Evolutionary conservation across 2,797 vertebrate genomes (phyloP).

Genomic region (Oreochromis mossambicus): DNA sequence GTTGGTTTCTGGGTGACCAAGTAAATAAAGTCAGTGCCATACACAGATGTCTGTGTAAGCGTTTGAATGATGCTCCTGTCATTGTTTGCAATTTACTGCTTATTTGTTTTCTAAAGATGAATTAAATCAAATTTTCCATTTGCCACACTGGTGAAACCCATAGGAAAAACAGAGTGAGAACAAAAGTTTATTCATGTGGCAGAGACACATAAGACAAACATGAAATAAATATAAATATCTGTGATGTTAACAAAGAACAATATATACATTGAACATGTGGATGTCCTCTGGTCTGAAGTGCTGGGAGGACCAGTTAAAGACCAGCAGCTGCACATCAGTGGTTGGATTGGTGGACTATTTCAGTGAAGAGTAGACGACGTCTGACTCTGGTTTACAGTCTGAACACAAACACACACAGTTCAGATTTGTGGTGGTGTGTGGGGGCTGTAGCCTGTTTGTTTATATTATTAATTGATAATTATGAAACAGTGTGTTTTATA

Average conservation of each 20-base stretch:
- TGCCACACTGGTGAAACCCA: background rate
- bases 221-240: background rate
- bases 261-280: background rate
- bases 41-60: no score
- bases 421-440: background rate
- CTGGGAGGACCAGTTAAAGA: fast-evolving
- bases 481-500: background rate
- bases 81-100: no score
- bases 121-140: background rate
- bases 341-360: background rate
- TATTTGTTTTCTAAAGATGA: no score
- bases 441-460: background rate
- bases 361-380: fast-evolving
- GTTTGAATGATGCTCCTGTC: no score
- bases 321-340: fast-evolving
- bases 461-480: background rate
- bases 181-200: background rate
- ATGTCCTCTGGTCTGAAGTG: fast-evolving
- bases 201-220: background rate
- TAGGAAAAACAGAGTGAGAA: background rate
- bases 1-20: no score
- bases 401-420: no score
- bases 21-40: no score
- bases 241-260: background rate
- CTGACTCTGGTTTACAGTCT: no score